Evolutionary conservation across 2,888 invertebrate genomes (phyloP).

Genomic region (Taenaris catops): DNA sequence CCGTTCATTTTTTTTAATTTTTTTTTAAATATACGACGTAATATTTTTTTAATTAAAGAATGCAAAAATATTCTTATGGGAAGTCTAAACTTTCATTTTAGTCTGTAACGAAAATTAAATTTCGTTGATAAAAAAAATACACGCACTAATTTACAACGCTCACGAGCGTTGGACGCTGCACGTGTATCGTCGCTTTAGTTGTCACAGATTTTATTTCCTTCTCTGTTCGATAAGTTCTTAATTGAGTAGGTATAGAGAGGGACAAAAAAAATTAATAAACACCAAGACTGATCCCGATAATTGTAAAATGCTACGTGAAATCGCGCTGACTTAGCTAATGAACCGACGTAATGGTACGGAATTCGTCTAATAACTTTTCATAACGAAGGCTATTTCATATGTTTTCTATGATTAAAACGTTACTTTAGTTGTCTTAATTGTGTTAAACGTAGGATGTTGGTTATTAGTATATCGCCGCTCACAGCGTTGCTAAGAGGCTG

Average conservation of each 20-base stretch:
- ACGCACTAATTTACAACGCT: too few species aligned
- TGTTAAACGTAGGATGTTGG: constrained; percentile 21
- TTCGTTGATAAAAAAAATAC: too few species aligned
- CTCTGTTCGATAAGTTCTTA: constrained; percentile 2
- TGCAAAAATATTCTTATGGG: too few species aligned
- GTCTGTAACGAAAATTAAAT: too few species aligned
- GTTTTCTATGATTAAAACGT: constrained; percentile 12
- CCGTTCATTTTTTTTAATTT: too few species aligned
- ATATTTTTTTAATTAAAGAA: too few species aligned
- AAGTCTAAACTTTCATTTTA: too few species aligned
- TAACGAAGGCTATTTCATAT: constrained; percentile 19
- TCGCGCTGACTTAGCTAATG: constrained; percentile 21
- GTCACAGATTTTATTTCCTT: neutral
- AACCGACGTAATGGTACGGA: constrained; percentile 19
- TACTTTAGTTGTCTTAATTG: constrained; percentile 22
- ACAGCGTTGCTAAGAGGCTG: neutral
- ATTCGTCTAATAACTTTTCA: constrained; percentile 21
- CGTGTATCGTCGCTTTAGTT: neutral
- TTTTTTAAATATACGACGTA: too few species aligned
- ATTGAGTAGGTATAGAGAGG: constrained; percentile 7
- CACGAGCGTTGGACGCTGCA: neutral
- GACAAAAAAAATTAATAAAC: constrained; percentile 9
- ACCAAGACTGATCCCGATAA: constrained; percentile 6
- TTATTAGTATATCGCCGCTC: constrained; percentile 10
- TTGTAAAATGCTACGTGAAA: constrained; percentile 18